Percentiles rank a stretch among this genome's conserved stretches.
phyloP scores from a whole-genome alignment of 2,113 vertebrate genomes.

The Callocephalon fimbriatum region DNA sequence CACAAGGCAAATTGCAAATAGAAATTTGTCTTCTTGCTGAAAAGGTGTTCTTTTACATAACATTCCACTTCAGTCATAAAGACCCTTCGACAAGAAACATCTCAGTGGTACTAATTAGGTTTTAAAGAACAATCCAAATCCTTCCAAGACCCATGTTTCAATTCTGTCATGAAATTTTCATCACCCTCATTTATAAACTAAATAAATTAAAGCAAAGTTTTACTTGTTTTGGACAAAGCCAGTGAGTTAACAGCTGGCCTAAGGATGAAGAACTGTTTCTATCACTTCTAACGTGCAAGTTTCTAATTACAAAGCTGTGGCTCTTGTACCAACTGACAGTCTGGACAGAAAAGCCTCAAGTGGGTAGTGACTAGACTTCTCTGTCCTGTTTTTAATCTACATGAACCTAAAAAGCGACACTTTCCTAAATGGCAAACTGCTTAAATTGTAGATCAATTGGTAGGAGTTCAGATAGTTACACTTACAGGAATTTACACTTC shows the following conservation, averaged over 20 bases:
- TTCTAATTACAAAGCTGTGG: background rate
- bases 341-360: background rate
- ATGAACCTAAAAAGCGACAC: background rate
- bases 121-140: background rate
- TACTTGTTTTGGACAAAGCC: background rate
- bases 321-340: background rate
- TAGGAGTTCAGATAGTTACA: background rate
- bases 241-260: background rate
- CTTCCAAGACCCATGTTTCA: background rate
- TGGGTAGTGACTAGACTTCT: background rate
- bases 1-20: background rate
- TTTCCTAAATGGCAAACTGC: background rate
- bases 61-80: accelerated
- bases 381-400: background rate
- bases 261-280: background rate
- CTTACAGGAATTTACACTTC: background rate
- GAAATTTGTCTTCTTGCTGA: background rate
- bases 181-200: background rate
- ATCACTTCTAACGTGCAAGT: background rate
- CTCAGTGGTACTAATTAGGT: background rate
- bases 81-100: background rate
- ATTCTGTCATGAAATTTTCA: background rate
- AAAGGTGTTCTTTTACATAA: background rate
- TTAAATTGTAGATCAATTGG: background rate
- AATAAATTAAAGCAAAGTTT: background rate